phyloP scores from a whole-genome alignment of 2,797 vertebrate genomes.

The Microctenopoma steveboyesi region DNA sequence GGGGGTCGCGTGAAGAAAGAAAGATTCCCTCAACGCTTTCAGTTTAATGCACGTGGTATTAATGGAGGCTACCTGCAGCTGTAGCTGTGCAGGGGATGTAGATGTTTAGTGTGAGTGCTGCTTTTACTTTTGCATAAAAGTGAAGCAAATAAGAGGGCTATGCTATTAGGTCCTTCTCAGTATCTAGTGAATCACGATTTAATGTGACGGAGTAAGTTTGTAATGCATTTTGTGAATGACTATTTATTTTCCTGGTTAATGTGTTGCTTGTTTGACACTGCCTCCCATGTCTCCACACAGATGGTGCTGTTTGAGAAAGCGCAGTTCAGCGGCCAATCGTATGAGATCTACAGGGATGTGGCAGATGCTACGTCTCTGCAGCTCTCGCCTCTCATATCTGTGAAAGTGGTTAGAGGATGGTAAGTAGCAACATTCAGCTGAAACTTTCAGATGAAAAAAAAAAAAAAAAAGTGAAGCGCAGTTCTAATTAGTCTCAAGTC shows the following conservation, averaged over 20 bases:
- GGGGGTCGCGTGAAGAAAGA: not conserved
- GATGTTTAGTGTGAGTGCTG: not conserved
- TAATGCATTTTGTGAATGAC: conserved; percentile 4
- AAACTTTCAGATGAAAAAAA: not conserved
- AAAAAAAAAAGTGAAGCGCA: conserved; percentile 2
- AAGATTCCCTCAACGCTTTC: not conserved
- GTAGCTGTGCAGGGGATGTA: not conserved
- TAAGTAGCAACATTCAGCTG: conserved; percentile 72
- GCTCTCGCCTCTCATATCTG: conserved; percentile 86
- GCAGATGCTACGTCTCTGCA: conserved; percentile 86
- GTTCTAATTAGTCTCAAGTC: conserved; percentile 27
- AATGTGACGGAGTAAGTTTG: conserved; percentile 4
- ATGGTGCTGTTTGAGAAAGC: conserved; percentile 88
- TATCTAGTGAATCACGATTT: conserved; percentile 20
- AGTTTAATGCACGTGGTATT: conserved; percentile 11
- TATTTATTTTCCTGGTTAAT: conserved; percentile 6
- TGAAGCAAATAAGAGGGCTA: not conserved
- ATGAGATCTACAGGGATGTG: conserved; percentile 88
- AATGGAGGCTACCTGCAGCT: conserved; percentile 26
- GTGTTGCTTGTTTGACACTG: conserved; percentile 12
- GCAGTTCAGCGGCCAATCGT: conserved; percentile 77
- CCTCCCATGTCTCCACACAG: conserved; percentile 72
- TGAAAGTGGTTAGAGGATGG: conserved; percentile 94
- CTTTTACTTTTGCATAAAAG: conserved; percentile 2
- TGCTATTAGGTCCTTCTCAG: not conserved